These are phyloP conservation scores for Galerucella calmariensis DNA, from an alignment of 2,888 invertebrate species.

Conservation along the genomic window DNA sequence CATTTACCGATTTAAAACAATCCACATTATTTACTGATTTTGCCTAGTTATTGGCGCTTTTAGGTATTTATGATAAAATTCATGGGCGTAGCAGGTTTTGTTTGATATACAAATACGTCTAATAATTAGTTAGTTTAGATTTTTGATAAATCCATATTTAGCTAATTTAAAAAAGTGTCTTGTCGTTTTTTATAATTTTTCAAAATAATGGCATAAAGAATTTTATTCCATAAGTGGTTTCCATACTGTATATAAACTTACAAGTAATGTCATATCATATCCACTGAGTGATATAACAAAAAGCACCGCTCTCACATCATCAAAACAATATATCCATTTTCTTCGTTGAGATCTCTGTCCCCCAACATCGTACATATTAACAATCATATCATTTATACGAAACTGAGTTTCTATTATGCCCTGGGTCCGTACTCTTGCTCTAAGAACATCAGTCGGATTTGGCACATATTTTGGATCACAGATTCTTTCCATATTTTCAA, in stretches of 20 bases:
- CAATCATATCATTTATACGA: conserved; percentile 70
- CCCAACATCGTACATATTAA: conserved; percentile 74
- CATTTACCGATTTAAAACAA: too few species aligned
- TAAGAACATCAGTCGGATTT: conserved; percentile 72
- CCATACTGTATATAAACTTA: conserved; percentile 49
- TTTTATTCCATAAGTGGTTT: too few species aligned
- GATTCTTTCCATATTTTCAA: conserved; percentile 75
- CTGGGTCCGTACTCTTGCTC: conserved; percentile 74
- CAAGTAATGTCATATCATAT: conserved; percentile 74
- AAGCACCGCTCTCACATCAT: conserved; percentile 72
- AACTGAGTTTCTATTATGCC: conserved; percentile 76
- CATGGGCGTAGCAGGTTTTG: too few species aligned
- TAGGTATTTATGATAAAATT: too few species aligned
- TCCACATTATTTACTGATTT: too few species aligned
- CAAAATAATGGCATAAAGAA: too few species aligned
- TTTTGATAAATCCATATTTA: too few species aligned
- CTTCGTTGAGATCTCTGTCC: conserved; percentile 74
- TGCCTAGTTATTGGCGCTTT: too few species aligned
- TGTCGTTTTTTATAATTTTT: too few species aligned
- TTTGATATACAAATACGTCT: too few species aligned
- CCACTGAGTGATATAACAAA: conserved; percentile 75
- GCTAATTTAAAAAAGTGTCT: too few species aligned
- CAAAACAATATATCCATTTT: conserved; percentile 77
- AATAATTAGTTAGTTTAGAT: too few species aligned
- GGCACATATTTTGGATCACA: conserved; percentile 73